Evolutionary conservation across 2,888 invertebrate species (phyloP).

Genomic region (Lathronympha strigana): DNA sequence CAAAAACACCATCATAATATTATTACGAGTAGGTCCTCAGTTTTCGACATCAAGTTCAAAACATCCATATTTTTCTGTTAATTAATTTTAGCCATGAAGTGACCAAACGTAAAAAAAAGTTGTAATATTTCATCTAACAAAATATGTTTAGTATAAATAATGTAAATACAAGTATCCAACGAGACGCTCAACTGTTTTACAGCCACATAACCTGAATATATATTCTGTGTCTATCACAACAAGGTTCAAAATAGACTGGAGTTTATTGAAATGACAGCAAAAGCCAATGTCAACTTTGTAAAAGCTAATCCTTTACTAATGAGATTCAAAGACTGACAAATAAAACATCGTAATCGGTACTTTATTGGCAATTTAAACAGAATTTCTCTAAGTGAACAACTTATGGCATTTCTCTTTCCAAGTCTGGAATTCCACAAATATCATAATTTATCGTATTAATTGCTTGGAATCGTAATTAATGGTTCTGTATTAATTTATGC

Average conservation of each 20-base stretch:
- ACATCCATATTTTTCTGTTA: conserved; percentile 14
- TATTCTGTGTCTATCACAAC: conserved; percentile 26
- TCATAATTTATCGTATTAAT: conserved; percentile 59
- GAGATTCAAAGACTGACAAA: conserved; percentile 38
- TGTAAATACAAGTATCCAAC: conserved; percentile 51
- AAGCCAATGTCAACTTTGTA: conserved; percentile 45
- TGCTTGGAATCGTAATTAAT: conserved; percentile 55
- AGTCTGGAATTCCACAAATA: conserved; percentile 54
- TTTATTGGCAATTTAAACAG: not conserved
- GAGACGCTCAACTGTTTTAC: conserved; percentile 52
- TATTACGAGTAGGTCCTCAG: not conserved
- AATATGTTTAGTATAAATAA: conserved; percentile 54
- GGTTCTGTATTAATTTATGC: conserved; percentile 52
- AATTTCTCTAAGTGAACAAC: no score
- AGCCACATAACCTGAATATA: conserved; percentile 11
- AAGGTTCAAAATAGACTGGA: conserved; percentile 43
- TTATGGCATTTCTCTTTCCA: not conserved
- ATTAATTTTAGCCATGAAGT: conserved; percentile 4
- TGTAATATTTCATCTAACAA: conserved; percentile 24
- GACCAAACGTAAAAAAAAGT: conserved; percentile 22
- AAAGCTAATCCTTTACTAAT: conserved; percentile 54
- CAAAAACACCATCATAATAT: no score
- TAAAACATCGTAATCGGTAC: not conserved
- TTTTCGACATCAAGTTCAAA: not conserved
- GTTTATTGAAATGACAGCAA: conserved; percentile 23